phyloP scores from a whole-genome alignment of 2,888 invertebrate species.

The Drosophila nigricruria region DNA sequence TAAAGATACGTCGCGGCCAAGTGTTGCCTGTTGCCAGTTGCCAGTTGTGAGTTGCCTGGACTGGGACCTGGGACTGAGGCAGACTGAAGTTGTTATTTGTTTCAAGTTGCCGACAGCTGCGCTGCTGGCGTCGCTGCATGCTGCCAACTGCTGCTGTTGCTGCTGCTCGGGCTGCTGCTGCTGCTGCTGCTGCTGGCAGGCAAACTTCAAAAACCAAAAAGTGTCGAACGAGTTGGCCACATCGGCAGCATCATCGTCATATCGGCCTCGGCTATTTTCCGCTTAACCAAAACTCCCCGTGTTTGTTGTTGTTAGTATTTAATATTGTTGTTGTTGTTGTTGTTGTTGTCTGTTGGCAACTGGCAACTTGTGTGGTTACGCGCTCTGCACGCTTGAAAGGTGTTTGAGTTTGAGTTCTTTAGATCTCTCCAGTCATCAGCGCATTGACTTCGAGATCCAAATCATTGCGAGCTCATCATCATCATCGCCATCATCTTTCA shows the following conservation, averaged over 20 bases:
- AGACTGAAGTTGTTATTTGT: constrained; percentile 69
- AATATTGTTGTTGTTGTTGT: constrained; percentile 34
- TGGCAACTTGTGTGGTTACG: constrained; percentile 78
- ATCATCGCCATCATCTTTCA: constrained; percentile 53
- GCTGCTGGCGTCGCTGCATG: constrained; percentile 64
- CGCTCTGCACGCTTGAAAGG: constrained; percentile 75
- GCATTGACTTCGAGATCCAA: constrained; percentile 64
- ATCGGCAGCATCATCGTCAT: constrained; percentile 71
- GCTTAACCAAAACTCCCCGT: constrained; percentile 73
- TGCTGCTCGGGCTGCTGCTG: constrained; percentile 41
- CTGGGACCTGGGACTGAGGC: constrained; percentile 56
- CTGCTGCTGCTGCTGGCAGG: constrained; percentile 56
- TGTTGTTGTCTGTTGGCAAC: constrained; percentile 50
- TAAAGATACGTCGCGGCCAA: constrained; percentile 78
- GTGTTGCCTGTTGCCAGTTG: constrained; percentile 63
- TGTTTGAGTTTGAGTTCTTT: constrained; percentile 80
- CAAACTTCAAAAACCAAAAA: constrained; percentile 74
- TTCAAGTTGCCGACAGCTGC: constrained; percentile 75
- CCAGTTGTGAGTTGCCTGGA: constrained; percentile 56
- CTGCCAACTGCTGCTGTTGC: constrained; percentile 37
- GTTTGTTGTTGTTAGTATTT: constrained; percentile 38
- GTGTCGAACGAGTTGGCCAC: constrained; percentile 70
- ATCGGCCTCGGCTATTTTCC: constrained; percentile 73
- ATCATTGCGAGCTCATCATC: constrained; percentile 70
- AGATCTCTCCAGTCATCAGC: constrained; percentile 77